Base-by-base conservation (phyloP, 2,888 invertebrate species). In the Deilephila elpenor region DNA sequence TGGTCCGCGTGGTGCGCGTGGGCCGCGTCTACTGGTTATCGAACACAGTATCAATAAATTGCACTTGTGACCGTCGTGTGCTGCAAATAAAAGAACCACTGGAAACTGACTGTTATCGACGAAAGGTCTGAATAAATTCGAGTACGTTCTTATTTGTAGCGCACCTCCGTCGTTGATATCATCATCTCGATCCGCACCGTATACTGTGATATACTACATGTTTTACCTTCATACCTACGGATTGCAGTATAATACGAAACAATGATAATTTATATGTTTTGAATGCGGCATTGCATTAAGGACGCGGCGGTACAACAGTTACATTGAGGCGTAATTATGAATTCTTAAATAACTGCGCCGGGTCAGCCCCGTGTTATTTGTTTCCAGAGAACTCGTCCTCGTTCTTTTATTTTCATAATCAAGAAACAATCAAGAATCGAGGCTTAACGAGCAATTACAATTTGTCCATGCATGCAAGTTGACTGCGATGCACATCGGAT, bases 1-100 rank as follows among this genome's bases (percentile, higher is more conserved):
- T 93, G 93, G 93, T 93, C 82, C 81, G 93, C 83, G 25, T 51
- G 79, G 83, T 75, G 78, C 84, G 92, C 94, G 94, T 93, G 93
- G 93, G 93, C 82, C 81, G 93, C 83, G 86, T 88, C 93, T 93
- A 90, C 93, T 92, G 93, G 89, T 86, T 93, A 94, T 94, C 93
- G 89, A 86, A 86, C 87, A 88, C 90, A 85, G 90, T 88, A 91
- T 91, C 92, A 93, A 94, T 94, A 94, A 94, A 94, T 94, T 94
- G 91, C 89, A 91, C 90, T 91, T 90, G 91, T 88, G 88, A 90
- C 88, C 83, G 88, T 89, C 89, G 88, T 90, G 90, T 90, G 87
- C 86, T 81, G 86, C 86, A 92, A 93, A 92, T 91, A 94, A 93
- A 93, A 93, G 90, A 90, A 91, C 84, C 78, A 76, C 76, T 74